These are phyloP conservation scores for Phyllotreta striolata DNA, from an alignment of 2,888 invertebrate genomes.

Conservation along the genomic window DNA sequence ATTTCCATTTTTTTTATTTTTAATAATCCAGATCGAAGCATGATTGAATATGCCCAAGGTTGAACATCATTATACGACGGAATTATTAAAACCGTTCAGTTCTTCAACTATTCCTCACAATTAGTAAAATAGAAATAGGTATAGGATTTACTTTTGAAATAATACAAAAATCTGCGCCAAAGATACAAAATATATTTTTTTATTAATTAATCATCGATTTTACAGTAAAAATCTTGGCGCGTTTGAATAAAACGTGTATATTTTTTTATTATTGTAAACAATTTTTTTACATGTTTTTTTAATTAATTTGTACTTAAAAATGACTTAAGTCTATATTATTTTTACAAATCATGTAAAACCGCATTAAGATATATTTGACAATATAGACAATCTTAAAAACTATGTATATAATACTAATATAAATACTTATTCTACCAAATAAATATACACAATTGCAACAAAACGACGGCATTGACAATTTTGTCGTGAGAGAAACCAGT, in stretches of 20 bases:
- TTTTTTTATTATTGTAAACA: conserved; percentile 50
- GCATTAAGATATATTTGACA: conserved; percentile 55
- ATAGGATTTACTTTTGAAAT: conserved; percentile 29
- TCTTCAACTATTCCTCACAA: no score
- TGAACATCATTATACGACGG: no score
- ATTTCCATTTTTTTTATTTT: no score
- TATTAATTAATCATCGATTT: conserved; percentile 54
- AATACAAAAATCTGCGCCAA: conserved; percentile 53
- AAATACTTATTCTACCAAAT: conserved; percentile 56
- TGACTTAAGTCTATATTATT: conserved; percentile 57
- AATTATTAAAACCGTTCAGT: no score
- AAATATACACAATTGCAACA: conserved; percentile 46
- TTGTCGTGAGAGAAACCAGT: conserved; percentile 34
- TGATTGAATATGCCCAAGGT: no score
- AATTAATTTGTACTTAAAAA: conserved; percentile 59
- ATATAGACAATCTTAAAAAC: conserved; percentile 56
- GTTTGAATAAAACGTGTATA: conserved; percentile 52
- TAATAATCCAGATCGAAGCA: no score
- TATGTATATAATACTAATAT: conserved; percentile 53
- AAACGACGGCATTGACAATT: conserved; percentile 33
- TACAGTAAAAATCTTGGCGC: conserved; percentile 56
- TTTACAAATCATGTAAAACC: conserved; percentile 55
- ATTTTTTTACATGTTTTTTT: conserved; percentile 52
- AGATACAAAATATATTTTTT: conserved; percentile 58
- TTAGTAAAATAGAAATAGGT: no score